A percentile compares a stretch with the other conserved stretches of the same genome.
Conservation (phyloP, 2,797 vertebrate genomes). For the Clarias laeviceps region DNA sequence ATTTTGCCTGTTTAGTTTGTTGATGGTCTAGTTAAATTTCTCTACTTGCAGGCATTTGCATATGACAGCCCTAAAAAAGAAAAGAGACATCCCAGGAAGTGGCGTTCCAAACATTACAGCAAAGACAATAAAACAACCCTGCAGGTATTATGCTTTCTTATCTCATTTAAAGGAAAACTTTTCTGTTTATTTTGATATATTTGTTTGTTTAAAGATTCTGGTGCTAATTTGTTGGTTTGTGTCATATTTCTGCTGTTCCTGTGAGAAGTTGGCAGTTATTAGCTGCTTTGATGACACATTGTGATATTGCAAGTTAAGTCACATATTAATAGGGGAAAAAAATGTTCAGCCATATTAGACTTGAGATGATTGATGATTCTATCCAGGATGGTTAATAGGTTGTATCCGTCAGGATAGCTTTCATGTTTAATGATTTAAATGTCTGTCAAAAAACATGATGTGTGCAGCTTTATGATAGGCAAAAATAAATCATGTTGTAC, state of each 20-base stretch:
- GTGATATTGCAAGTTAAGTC: neutral
- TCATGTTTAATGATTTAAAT: neutral
- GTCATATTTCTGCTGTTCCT: neutral
- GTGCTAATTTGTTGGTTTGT: neutral
- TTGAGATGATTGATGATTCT: neutral
- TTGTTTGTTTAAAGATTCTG: neutral
- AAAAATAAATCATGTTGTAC: neutral
- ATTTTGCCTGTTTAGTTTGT: neutral
- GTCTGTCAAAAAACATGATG: neutral
- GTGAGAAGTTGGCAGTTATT: neutral
- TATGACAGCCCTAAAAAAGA: conserved; percentile 97
- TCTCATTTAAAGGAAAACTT: neutral
- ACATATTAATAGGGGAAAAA: neutral
- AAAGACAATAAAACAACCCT: conserved; percentile 93
- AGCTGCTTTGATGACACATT: neutral
- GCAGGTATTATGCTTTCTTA: conserved; percentile 77
- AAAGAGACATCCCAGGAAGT: conserved; percentile 87
- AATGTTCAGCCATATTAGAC: neutral
- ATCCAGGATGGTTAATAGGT: neutral
- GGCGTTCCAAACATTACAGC: conserved; percentile 87
- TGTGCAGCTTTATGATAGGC: neutral
- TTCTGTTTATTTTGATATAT: neutral
- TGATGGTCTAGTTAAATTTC: neutral
- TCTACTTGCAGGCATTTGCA: conserved; percentile 75
- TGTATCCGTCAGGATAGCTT: neutral